Evolutionary conservation across 2,888 invertebrate genomes (phyloP).

Genomic region (Eilema griseolum): DNA sequence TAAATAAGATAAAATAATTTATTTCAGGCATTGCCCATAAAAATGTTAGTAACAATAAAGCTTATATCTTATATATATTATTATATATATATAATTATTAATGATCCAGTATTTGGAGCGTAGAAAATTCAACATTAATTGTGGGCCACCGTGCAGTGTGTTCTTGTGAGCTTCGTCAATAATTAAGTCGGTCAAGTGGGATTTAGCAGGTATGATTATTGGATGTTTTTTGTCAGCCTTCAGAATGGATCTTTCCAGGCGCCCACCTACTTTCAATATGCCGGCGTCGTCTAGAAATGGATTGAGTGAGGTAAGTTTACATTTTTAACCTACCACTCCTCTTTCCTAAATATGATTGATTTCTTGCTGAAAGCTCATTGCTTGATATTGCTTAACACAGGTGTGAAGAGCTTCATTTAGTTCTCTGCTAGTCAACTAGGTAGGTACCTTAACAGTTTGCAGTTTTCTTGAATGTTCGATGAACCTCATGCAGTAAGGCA

Average conservation of each 20-base stretch:
- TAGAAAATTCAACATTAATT: slow-evolving; percentile 20
- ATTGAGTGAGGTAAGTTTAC: slow-evolving; percentile 19
- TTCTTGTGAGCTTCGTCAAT: slow-evolving; percentile 39
- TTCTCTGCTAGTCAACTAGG: not conserved
- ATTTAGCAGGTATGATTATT: slow-evolving; percentile 27
- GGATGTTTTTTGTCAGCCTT: slow-evolving; percentile 28
- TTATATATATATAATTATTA: no score
- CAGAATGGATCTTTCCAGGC: slow-evolving; percentile 23
- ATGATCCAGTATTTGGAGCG: not conserved
- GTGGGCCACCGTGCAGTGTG: slow-evolving; percentile 45
- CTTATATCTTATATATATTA: no score
- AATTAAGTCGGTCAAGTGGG: slow-evolving; percentile 26
- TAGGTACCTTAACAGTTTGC: not conserved
- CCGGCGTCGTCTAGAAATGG: slow-evolving; percentile 30
- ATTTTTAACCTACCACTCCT: slow-evolving; percentile 19
- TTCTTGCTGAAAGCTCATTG: slow-evolving; percentile 19
- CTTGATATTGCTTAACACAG: slow-evolving; percentile 9
- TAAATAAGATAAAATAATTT: no score
- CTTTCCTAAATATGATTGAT: slow-evolving; percentile 19
- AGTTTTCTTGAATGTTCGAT: not conserved
- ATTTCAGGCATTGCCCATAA: no score
- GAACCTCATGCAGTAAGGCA: not conserved
- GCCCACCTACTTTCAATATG: slow-evolving; percentile 33
- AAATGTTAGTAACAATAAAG: no score
- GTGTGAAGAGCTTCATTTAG: not conserved